phyloP scores from a whole-genome alignment of 2,888 invertebrate genomes.

The Lysandra bellargus region DNA sequence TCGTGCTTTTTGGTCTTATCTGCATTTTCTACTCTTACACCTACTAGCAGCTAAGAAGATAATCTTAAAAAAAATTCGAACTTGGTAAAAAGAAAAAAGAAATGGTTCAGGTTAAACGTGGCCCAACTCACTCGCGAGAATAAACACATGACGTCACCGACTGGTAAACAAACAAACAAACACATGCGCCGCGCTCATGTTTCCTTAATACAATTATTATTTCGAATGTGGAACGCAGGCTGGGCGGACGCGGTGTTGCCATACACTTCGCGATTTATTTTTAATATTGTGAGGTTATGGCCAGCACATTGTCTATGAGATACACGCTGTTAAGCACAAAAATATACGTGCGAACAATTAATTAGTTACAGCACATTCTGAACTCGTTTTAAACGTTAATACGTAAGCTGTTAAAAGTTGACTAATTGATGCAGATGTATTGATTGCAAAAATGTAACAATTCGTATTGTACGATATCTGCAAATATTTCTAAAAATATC shows the following conservation, averaged over 20 bases:
- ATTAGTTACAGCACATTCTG: not conserved
- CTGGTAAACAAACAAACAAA: constrained; percentile 82
- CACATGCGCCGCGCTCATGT: constrained; percentile 81
- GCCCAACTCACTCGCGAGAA: constrained; percentile 70
- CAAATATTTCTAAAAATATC: not conserved
- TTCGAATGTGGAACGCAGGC: constrained; percentile 75
- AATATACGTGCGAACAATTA: constrained; percentile 13
- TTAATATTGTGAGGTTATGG: constrained; percentile 53
- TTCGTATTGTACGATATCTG: not conserved
- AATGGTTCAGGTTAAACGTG: constrained; percentile 37
- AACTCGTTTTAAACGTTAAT: not conserved
- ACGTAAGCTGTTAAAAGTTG: not conserved
- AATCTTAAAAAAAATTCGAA: not conserved
- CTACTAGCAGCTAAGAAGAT: not conserved
- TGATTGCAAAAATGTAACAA: not conserved
- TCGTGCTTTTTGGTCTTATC: not conserved
- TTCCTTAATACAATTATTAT: constrained; percentile 81
- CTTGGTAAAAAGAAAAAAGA: not conserved
- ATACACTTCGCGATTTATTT: constrained; percentile 52
- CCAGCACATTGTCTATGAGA: constrained; percentile 53
- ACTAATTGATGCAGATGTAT: not conserved
- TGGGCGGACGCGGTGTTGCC: constrained; percentile 54
- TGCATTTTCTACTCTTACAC: not conserved
- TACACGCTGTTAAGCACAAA: constrained; percentile 40
- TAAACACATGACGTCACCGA: constrained; percentile 81